Percentiles rank a stretch among this genome's conserved stretches.
phyloP scores from a whole-genome alignment of 2,113 vertebrate species.

The Sinocyclocheilus rhinocerous region DNA sequence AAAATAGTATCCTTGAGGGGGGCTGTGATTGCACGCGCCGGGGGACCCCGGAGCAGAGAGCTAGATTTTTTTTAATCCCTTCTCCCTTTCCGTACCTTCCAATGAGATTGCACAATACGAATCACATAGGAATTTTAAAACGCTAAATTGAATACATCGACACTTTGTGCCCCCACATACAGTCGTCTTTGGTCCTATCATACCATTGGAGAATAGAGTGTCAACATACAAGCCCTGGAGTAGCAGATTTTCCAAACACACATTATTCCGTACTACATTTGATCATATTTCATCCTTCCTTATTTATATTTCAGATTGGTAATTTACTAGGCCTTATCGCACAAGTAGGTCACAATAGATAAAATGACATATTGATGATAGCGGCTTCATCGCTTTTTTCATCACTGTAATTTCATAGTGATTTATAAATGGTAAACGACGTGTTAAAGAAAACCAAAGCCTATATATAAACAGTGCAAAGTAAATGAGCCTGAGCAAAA shows the following conservation, averaged over 20 bases:
- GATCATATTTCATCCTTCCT: background rate
- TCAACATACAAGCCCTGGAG: constrained; percentile 22
- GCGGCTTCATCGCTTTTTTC: constrained; percentile 10
- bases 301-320: background rate
- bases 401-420: constrained; percentile 17
- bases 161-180: constrained; percentile 55
- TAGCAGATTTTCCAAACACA: constrained; percentile 3
- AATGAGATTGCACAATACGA: constrained; percentile 68
- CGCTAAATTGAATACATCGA: constrained; percentile 71
- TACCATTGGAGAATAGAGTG: constrained; percentile 10
- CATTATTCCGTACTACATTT: constrained; percentile 1
- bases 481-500: background rate
- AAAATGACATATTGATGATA: constrained; percentile 24
- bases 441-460: constrained; percentile 9
- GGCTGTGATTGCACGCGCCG: constrained; percentile 76
- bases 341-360: constrained; percentile 22
- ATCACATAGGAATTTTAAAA: constrained; percentile 69
- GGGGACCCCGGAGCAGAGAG: constrained; percentile 78
- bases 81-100: constrained; percentile 61
- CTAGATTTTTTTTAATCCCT: constrained; percentile 67
- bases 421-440: constrained; percentile 22
- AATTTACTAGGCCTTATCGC: constrained; percentile 9
- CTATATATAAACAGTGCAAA: background rate
- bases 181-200: background rate
- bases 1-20: constrained; percentile 87